These are phyloP conservation scores for Antennarius striatus DNA, from an alignment of 2,113 vertebrate genomes.

Conservation along the genomic window DNA sequence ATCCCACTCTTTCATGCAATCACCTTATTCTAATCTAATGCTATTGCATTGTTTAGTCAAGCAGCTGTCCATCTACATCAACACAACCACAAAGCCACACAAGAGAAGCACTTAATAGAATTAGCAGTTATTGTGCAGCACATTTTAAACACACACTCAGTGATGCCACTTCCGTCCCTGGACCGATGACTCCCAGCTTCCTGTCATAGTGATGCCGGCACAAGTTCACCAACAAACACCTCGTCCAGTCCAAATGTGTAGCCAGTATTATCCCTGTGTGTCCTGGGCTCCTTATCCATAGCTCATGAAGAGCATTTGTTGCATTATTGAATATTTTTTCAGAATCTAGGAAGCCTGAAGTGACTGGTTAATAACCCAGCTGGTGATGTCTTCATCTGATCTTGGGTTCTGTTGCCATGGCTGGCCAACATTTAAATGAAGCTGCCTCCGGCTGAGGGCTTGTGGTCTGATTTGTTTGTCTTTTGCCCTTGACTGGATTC, in stretches of 20 bases:
- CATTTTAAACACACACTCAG: conserved; percentile 69
- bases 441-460: conserved; percentile 63
- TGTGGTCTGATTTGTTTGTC: conserved; percentile 62
- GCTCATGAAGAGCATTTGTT: conserved; percentile 61
- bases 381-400: conserved; percentile 68
- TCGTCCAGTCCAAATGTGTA: conserved; percentile 54
- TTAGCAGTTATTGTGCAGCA: conserved; percentile 80
- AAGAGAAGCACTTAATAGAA: conserved; percentile 79
- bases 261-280: conserved; percentile 58
- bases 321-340: conserved; percentile 59
- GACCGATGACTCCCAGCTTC: conserved; percentile 44
- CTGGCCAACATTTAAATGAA: conserved; percentile 54
- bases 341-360: conserved; percentile 51
- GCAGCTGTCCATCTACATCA: conserved; percentile 80
- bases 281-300: conserved; percentile 57
- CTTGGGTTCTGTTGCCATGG: conserved; percentile 37
- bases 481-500: conserved; percentile 50
- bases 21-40: conserved; percentile 78
- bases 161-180: conserved; percentile 33
- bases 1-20: conserved; percentile 77
- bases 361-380: conserved; percentile 50
- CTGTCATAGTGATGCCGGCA: conserved; percentile 60
- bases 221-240: conserved; percentile 30
- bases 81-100: conserved; percentile 61
- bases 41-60: conserved; percentile 80